These are phyloP conservation scores for Glyphotaelius pellucidus DNA, from an alignment of 2,888 invertebrate genomes.

Conservation along the genomic window DNA sequence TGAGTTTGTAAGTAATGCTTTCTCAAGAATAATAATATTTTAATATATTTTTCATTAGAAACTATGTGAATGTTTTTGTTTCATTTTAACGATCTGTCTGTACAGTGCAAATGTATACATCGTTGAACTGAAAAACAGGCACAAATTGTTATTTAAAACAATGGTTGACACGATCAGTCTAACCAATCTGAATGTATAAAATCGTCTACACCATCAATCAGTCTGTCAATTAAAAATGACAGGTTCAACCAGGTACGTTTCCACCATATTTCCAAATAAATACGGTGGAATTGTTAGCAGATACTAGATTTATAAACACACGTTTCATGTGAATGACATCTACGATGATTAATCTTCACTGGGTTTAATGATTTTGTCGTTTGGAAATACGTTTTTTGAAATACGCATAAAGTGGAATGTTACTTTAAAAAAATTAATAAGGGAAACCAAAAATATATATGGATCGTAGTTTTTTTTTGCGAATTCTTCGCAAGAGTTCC, in stretches of 20 bases:
- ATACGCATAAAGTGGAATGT: too few relatives aligned
- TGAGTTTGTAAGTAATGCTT: too few relatives aligned
- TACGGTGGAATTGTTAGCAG: not conserved
- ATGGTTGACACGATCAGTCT: not conserved
- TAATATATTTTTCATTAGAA: too few relatives aligned
- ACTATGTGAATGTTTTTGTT: too few relatives aligned
- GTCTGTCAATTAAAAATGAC: not conserved
- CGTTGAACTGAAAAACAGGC: not conserved
- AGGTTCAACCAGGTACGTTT: not conserved
- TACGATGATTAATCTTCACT: not conserved
- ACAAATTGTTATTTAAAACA: not conserved
- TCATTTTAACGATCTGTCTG: too few relatives aligned
- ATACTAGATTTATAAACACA: not conserved
- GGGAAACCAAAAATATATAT: too few relatives aligned
- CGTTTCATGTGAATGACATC: not conserved
- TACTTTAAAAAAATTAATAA: too few relatives aligned
- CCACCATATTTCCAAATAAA: not conserved
- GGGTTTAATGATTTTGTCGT: not conserved
- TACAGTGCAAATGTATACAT: not conserved
- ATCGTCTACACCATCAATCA: not conserved
- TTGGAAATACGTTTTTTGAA: not conserved
- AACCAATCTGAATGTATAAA: not conserved
- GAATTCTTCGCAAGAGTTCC: too few relatives aligned
- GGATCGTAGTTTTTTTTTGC: too few relatives aligned
- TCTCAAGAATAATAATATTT: too few relatives aligned